Evolutionary conservation across 1,140 invertebrate genomes (phyloP), one percentile per base, ranked within the genome.

Genomic region (Platyscapa corneri): DNA sequence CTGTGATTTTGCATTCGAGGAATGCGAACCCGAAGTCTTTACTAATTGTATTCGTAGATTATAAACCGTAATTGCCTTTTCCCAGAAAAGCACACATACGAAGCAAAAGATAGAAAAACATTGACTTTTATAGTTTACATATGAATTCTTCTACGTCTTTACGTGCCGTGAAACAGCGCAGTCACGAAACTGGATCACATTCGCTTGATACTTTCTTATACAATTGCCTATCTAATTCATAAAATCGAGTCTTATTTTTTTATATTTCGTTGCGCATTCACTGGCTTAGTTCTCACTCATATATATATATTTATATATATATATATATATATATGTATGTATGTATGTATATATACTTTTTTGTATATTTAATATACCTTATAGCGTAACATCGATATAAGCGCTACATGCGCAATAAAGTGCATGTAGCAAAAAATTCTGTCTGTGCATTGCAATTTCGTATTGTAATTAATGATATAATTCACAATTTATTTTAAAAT

Each of bases 181-280:
- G 23, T 82, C 78, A 82, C 65, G 79, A 70, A 72, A 82, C 32
- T 77, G 74, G 79, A 86, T 86, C 80, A 86, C 84, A 86, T 86
- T 77, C 75, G 80, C 85, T 82, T 82, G 74, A 86, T 86, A 86
- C 79, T 82, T 82, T 86, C 78, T 81, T 67, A 82, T 60, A 72
- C 86, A 89, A 88, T 89, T 89, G 87, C 85, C 86, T 89, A 89
- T 86, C 87, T 91, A 89, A 74, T 89, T 87, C 89, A 88, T 89
- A 86, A 90, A 89, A 89, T 90, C 88, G 87, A 92, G 88, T 90
- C 88, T 91, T 91, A 88, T 76, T 81, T 75, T n/a, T 72, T 60
- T 67, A 76, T 82, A 85, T 88, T 92, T 93, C 92, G 92, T 92
- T 93, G 92, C 92, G 88, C 88, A 90, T 90, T 90, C 90, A 90